Evolutionary conservation across 2,797 vertebrate species (phyloP).

Genomic region (Paramormyrops hopkinsi): DNA sequence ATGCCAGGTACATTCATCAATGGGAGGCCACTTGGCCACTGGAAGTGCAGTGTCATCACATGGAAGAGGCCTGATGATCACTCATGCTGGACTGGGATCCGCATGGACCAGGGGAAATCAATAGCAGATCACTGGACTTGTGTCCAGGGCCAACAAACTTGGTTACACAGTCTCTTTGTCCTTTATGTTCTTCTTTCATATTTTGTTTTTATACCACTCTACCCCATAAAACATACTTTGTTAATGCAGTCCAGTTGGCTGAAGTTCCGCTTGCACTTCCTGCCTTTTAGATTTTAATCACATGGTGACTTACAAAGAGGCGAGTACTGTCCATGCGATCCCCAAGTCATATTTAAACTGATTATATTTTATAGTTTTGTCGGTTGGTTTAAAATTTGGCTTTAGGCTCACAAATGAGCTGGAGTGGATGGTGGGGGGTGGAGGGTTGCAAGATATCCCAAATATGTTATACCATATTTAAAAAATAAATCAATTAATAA

Average conservation of each 20-base stretch:
- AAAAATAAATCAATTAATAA: background rate
- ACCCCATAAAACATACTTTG: background rate
- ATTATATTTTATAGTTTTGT: background rate
- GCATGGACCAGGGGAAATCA: conserved; percentile 62
- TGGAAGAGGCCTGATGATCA: conserved; percentile 59
- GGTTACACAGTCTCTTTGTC: conserved; percentile 10
- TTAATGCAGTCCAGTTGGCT: background rate
- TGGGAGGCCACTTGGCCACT: conserved; percentile 49
- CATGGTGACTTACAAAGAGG: no score
- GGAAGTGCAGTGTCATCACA: conserved; percentile 67
- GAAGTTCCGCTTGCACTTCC: background rate
- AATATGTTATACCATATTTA: background rate
- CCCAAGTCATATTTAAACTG: background rate
- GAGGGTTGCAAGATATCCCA: background rate
- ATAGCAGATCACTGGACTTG: conserved; percentile 61
- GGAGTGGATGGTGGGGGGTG: background rate
- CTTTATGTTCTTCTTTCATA: background rate
- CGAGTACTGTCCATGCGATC: background rate
- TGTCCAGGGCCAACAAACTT: conserved; percentile 29
- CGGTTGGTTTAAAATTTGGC: background rate
- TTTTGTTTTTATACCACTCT: background rate
- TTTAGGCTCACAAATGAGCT: background rate
- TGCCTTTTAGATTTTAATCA: background rate
- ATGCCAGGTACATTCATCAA: conserved; percentile 56
- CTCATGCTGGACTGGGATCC: conserved; percentile 59